These are phyloP conservation scores for Enteromius fasciolatus DNA, from an alignment of 2,797 vertebrate species.

Conservation along the genomic window DNA sequence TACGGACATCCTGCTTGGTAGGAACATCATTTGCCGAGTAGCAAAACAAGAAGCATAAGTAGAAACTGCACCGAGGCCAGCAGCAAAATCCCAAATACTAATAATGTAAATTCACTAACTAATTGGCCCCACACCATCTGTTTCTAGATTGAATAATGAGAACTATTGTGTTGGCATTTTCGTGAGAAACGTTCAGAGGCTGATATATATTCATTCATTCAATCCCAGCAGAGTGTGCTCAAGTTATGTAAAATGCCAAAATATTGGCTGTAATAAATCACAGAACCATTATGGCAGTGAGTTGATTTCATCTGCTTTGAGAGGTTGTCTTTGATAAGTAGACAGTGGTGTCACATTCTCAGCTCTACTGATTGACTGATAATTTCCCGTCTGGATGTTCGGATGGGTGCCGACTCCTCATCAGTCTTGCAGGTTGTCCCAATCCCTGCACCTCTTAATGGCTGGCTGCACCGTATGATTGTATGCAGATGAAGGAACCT, in stretches of 20 bases:
- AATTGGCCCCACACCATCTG: conserved; percentile 79
- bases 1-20: conserved; percentile 38
- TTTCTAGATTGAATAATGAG: conserved; percentile 78
- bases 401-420: conserved; percentile 58
- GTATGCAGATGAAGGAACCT: conserved; percentile 74
- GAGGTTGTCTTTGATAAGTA: conserved; percentile 42
- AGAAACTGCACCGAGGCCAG: conserved; percentile 59
- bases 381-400: conserved; percentile 67
- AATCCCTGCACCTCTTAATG: conserved; percentile 62
- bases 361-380: conserved; percentile 59
- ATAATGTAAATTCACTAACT: conserved; percentile 76
- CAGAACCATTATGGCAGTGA: neutral
- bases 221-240: conserved; percentile 56
- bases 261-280: conserved; percentile 35
- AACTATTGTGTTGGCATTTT: conserved; percentile 66
- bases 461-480: conserved; percentile 73
- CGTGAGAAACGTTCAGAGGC: conserved; percentile 55
- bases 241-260: conserved; percentile 26
- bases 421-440: conserved; percentile 59
- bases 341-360: conserved; percentile 29
- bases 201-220: conserved; percentile 31
- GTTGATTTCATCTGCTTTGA: conserved; percentile 30
- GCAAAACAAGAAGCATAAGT: conserved; percentile 41
- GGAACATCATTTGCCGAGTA: conserved; percentile 61
- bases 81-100: conserved; percentile 71